phyloP scores from a whole-genome alignment of 2,888 invertebrate genomes.

The Calameuta filiformis region DNA sequence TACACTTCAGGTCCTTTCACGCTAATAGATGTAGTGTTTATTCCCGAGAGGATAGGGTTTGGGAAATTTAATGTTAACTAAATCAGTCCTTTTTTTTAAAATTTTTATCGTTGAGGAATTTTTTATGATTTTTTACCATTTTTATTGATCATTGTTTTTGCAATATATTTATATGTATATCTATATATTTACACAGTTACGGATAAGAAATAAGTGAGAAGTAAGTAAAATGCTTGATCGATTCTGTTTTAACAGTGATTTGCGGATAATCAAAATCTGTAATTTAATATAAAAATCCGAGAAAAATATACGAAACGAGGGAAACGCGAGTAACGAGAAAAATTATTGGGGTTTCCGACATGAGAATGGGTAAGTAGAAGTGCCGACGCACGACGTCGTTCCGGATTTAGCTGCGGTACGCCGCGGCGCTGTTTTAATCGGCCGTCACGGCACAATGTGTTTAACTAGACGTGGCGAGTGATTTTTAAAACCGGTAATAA shows the following conservation, averaged over 20 bases:
- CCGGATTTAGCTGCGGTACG: background rate
- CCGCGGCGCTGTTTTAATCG: background rate
- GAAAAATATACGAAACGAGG: background rate
- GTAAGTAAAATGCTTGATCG: background rate
- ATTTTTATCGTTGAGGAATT: background rate
- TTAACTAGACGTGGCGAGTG: background rate
- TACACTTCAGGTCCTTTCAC: background rate
- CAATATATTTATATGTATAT: too few species aligned
- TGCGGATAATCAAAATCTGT: background rate
- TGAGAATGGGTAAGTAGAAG: background rate
- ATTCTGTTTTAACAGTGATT: background rate
- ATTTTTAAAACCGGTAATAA: conserved; percentile 18
- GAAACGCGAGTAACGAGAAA: background rate
- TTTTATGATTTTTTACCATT: background rate
- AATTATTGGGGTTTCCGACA: background rate
- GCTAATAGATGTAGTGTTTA: background rate
- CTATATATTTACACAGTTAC: too few species aligned
- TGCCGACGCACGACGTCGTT: background rate
- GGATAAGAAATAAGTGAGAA: background rate
- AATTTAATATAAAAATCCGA: background rate
- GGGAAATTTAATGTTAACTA: background rate
- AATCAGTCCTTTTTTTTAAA: background rate
- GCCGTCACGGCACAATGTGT: background rate
- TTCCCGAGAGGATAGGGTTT: background rate
- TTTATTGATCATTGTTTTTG: too few species aligned